phyloP scores from a whole-genome alignment of 1,140 invertebrate genomes.

The Pinna nobilis region DNA sequence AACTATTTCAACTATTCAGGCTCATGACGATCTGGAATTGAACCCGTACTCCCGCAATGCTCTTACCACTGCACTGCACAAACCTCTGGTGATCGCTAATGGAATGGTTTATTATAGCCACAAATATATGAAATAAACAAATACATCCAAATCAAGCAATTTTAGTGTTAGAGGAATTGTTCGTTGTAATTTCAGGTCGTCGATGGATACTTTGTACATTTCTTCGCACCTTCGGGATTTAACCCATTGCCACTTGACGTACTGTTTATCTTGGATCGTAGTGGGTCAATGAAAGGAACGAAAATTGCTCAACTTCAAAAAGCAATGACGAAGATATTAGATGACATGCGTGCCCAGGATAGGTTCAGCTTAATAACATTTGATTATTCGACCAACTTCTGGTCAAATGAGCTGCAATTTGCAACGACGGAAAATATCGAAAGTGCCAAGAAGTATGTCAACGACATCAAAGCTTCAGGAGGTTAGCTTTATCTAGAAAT shows the following conservation, averaged over 20 bases:
- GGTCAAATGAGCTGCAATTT: slow-evolving; percentile 30
- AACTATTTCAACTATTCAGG: too few species aligned
- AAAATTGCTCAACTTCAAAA: slow-evolving; percentile 81
- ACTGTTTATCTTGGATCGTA: slow-evolving; percentile 83
- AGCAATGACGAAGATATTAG: slow-evolving; percentile 81
- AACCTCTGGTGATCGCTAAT: too few species aligned
- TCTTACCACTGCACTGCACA: too few species aligned
- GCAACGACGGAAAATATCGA: slow-evolving; percentile 19
- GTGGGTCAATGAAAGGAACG: slow-evolving; percentile 81
- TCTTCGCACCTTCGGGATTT: slow-evolving; percentile 79
- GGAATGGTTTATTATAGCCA: neutral
- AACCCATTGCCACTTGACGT: slow-evolving; percentile 80
- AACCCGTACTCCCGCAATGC: too few species aligned
- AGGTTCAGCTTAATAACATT: slow-evolving; percentile 81
- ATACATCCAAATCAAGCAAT: too few species aligned
- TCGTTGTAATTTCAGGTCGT: slow-evolving; percentile 75
- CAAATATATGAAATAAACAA: slow-evolving; percentile 77
- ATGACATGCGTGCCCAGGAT: slow-evolving; percentile 78
- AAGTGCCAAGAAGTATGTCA: slow-evolving; percentile 39
- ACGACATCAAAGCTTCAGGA: slow-evolving; percentile 29
- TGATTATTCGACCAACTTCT: slow-evolving; percentile 66
- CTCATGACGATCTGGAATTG: too few species aligned
- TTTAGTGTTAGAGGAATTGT: neutral
- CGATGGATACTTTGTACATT: slow-evolving; percentile 86
- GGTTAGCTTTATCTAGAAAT: neutral